Conservation (phyloP, 1,140 invertebrate genomes). For the Asbolus verrucosus region DNA sequence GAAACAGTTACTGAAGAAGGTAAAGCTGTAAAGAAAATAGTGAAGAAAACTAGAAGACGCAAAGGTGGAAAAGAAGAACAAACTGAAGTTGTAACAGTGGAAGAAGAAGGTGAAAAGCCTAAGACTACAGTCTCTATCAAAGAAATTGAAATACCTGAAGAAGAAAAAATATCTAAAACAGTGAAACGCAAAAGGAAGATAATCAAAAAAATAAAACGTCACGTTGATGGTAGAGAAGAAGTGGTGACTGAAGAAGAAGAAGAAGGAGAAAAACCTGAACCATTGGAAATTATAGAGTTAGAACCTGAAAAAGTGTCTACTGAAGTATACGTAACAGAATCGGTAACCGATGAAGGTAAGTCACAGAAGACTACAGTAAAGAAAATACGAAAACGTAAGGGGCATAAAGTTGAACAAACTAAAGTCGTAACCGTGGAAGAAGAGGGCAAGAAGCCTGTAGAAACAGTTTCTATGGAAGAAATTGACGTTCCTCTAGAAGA, state of each 20-base stretch:
- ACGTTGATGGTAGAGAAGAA: no score
- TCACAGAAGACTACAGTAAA: conserved; percentile 62
- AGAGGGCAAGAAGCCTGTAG: conserved; percentile 58
- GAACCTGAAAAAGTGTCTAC: conserved; percentile 58
- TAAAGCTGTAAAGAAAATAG: conserved; percentile 57
- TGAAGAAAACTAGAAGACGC: conserved; percentile 64
- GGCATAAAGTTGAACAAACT: conserved; percentile 59
- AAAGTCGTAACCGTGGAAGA: conserved; percentile 62
- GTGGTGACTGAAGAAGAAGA: conserved; percentile 61
- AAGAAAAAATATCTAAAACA: conserved; percentile 53
- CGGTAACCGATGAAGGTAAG: conserved; percentile 62
- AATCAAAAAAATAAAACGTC: no score
- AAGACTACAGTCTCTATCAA: conserved; percentile 62
- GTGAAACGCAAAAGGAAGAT: no score
- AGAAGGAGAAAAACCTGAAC: conserved; percentile 44
- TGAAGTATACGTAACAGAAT: conserved; percentile 5
- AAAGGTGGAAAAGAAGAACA: conserved; percentile 63
- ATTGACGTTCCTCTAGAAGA: conserved; percentile 59
- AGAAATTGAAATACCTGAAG: conserved; percentile 55
- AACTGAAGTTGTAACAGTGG: conserved; percentile 61
- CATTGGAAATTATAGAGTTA: no score
- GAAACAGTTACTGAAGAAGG: conserved; percentile 51
- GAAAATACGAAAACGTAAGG: conserved; percentile 59
- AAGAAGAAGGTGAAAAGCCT: conserved; percentile 64
- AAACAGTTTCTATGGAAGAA: conserved; percentile 59